phyloP scores from a whole-genome alignment of 2,888 invertebrate species.

The Leptinotarsa haldemani region DNA sequence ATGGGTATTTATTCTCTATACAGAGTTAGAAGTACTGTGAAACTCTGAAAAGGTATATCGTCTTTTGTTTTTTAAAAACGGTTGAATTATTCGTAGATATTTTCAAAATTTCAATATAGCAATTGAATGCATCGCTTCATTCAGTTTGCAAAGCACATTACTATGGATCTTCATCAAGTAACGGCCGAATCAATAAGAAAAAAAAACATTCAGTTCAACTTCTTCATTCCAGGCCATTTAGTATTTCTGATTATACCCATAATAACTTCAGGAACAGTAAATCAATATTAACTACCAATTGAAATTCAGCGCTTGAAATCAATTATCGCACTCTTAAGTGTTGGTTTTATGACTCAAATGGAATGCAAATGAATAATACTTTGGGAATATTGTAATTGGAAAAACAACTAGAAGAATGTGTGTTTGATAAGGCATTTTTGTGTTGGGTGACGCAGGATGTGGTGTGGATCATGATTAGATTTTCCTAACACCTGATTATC shows the following conservation, averaged over 20 bases:
- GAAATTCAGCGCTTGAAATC: neutral
- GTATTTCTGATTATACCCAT: no score
- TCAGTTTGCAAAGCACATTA: no score
- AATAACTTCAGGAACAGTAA: neutral
- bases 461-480: neutral
- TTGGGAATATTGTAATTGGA: constrained; percentile 8
- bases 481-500: constrained; percentile 4
- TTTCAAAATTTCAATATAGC: no score
- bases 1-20: no score
- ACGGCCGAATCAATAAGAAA: neutral
- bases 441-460: neutral
- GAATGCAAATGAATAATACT: constrained; percentile 15
- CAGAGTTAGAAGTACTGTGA: no score
- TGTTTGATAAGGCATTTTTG: neutral
- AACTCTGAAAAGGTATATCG: no score
- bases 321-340: neutral
- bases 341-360: constrained; percentile 9
- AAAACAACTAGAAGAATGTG: constrained; percentile 1
- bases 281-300: constrained; percentile 13
- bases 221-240: neutral
- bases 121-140: no score
- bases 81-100: no score
- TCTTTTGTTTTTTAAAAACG: no score
- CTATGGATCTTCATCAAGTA: no score
- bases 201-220: neutral